A percentile compares a stretch with the other conserved stretches of the same genome.
Conservation (phyloP, 2,797 vertebrate genomes). For the Microhierax caerulescens region DNA sequence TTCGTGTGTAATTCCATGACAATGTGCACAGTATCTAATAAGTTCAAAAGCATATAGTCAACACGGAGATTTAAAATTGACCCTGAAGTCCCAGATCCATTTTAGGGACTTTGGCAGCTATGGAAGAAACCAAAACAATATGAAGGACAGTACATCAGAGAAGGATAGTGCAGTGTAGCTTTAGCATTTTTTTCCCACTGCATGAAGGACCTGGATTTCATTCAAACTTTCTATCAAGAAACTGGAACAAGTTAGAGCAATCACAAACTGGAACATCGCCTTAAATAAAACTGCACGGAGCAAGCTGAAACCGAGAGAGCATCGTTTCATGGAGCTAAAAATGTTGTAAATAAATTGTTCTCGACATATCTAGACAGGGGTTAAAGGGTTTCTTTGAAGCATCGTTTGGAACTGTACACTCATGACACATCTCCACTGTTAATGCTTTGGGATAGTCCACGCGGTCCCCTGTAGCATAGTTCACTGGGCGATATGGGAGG, state of each 20-base stretch:
- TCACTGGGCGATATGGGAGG: conserved; percentile 59
- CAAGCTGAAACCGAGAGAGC: conserved; percentile 82
- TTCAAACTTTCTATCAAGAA: conserved; percentile 83
- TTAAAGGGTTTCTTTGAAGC: conserved; percentile 82
- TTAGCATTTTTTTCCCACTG: conserved; percentile 80
- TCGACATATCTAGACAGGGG: conserved; percentile 83
- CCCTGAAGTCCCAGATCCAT: conserved; percentile 70
- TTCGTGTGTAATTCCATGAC: conserved; percentile 77
- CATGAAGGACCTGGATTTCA: conserved; percentile 84
- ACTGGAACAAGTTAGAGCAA: conserved; percentile 80
- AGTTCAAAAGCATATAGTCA: conserved; percentile 64
- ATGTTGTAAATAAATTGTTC: conserved; percentile 94
- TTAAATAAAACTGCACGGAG: conserved; percentile 93
- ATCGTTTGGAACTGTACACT: conserved; percentile 69
- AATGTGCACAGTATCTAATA: conserved; percentile 77
- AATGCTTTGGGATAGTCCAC: conserved; percentile 66
- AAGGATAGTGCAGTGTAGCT: conserved; percentile 80
- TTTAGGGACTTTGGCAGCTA: conserved; percentile 81
- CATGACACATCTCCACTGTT: conserved; percentile 73
- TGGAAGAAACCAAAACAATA: conserved; percentile 83
- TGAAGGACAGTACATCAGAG: conserved; percentile 75
- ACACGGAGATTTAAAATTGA: conserved; percentile 71
- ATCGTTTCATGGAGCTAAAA: conserved; percentile 86
- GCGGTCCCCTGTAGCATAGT: conserved; percentile 59
- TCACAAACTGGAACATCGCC: conserved; percentile 94